A percentile compares a stretch with the other conserved stretches of the same genome.
These are phyloP conservation scores for Tromatobia lineatoria DNA, from an alignment of 2,888 invertebrate species.

Conservation along the genomic window DNA sequence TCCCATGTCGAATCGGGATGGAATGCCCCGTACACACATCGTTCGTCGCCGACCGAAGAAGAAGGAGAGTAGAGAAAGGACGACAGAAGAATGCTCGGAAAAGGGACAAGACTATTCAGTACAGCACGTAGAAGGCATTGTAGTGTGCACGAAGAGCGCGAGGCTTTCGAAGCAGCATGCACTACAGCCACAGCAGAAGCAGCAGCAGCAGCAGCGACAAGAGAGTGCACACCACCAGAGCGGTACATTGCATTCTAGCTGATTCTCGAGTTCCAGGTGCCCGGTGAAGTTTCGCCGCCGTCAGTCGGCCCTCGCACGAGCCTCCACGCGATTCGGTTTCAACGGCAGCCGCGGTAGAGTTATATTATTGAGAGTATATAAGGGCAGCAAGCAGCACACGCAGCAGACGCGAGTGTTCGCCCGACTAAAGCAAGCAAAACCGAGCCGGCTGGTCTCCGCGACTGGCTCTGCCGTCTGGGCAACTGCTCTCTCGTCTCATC, in stretches of 20 bases:
- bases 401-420: conserved; percentile 23
- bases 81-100: background rate
- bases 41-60: background rate
- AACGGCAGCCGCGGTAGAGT: conserved; percentile 8
- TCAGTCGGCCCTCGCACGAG: conserved; percentile 65
- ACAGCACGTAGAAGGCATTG: conserved; percentile 12
- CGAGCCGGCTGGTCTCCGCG: conserved; percentile 12
- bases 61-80: conserved; percentile 6
- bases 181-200: background rate
- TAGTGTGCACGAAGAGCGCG: background rate
- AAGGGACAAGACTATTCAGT: background rate
- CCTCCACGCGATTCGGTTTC: conserved; percentile 57
- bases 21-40: background rate
- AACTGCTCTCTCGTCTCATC: conserved; percentile 38
- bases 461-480: conserved; percentile 21
- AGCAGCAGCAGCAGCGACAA: background rate
- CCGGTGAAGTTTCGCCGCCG: conserved; percentile 47
- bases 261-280: conserved; percentile 60
- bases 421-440: background rate
- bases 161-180: background rate
- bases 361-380: background rate
- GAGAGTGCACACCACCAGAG: conserved; percentile 4
- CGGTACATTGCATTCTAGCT: conserved; percentile 6
- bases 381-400: conserved; percentile 1
- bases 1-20: no score